Base-by-base conservation (phyloP, 1,140 invertebrate species). In the Adelges cooleyi region DNA sequence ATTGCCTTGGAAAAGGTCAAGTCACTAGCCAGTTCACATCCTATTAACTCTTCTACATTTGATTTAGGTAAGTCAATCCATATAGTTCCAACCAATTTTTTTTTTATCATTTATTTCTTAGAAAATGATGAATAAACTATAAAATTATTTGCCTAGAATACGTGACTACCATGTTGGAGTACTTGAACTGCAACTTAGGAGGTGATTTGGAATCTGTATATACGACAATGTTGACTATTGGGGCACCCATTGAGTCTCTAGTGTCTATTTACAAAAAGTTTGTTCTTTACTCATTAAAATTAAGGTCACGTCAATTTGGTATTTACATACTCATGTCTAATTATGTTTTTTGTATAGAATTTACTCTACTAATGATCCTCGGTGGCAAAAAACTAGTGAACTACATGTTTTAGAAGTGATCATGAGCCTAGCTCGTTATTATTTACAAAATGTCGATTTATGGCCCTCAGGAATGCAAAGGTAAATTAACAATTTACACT, bases 101-200 rank as follows among this genome's bases (percentile, higher is more conserved):
- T 59, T 6, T 33, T 33, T 33, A 33, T 33, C 11, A 6, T 67
- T 70, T 62, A 69, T 69, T 65, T 78, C 79, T 36, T 70, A 82
- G n/a, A n/a, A n/a, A n/a, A n/a, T n/a, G n/a, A n/a, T n/a, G n/a
- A n/a, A n/a, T n/a, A n/a, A n/a, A n/a, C n/a, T n/a, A n/a, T n/a
- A n/a, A n/a, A n/a, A n/a, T n/a, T n/a, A n/a, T n/a, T n/a, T n/a
- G n/a, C n/a, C n/a, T n/a, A n/a, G 86, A 84, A 68, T 88, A 84
- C 70, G 77, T 90, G 15, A 79, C 88, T 11, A 81, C 82, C 65
- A 84, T 88, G 73, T 73, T 90, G 68, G 86, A 89, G 77, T 80
- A 86, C 68, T 79, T 84, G 70, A 82, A 82, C 65, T 87, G 86
- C 68, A 82, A 83, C 72, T 73, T 88, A 15, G 79, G 79, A 70